phyloP scores from a whole-genome alignment of 2,888 invertebrate genomes.

The Macaria notata region DNA sequence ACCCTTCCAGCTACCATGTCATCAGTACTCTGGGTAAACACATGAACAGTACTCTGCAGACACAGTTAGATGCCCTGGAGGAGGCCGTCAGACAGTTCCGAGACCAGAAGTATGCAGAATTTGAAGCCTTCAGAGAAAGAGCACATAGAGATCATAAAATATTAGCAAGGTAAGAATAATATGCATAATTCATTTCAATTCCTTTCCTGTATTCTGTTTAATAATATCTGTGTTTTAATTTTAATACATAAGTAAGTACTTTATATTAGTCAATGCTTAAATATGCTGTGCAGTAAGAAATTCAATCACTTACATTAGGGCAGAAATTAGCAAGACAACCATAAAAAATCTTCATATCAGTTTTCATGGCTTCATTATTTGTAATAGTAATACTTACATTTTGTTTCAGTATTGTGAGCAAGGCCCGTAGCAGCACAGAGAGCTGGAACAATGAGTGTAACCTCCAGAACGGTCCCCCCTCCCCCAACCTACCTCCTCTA shows the following conservation, averaged over 20 bases:
- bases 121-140: conserved; percentile 88
- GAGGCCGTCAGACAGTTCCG: conserved; percentile 89
- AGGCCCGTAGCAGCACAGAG: conserved; percentile 54
- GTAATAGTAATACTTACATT: not conserved
- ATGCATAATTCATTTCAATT: not conserved
- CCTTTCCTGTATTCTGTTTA: no score
- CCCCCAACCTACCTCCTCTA: conserved; percentile 68
- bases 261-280: no score
- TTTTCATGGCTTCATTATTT: no score
- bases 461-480: conserved; percentile 65
- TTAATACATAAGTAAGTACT: no score
- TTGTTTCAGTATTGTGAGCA: conserved; percentile 69
- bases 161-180: conserved; percentile 78
- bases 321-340: no score
- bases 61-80: conserved; percentile 87
- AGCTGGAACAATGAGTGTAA: conserved; percentile 51
- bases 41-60: conserved; percentile 85
- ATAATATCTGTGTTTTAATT: no score
- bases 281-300: no score
- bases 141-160: conserved; percentile 88
- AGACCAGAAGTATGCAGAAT: conserved; percentile 87
- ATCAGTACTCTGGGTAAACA: conserved; percentile 85
- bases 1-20: conserved; percentile 78
- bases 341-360: no score
- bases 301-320: no score